phyloP scores from a whole-genome alignment of 2,797 vertebrate genomes.

The Gambelia wislizenii region DNA sequence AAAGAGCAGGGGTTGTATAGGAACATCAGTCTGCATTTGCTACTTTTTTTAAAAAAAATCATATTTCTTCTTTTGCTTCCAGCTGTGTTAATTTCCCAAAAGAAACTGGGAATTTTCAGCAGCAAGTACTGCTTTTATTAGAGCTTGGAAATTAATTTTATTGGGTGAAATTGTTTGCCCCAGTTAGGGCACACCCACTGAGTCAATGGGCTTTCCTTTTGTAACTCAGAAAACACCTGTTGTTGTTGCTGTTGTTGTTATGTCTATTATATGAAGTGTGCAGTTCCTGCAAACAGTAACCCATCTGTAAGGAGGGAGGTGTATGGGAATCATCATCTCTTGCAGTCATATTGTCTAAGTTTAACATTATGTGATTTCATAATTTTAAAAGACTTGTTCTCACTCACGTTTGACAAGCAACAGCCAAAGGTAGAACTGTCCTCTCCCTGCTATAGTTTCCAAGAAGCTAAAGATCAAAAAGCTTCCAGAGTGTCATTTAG shows the following conservation, averaged over 20 bases:
- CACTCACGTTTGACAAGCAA: background rate
- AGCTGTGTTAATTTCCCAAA: background rate
- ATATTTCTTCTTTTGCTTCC: background rate
- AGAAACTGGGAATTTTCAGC: background rate
- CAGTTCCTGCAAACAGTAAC: background rate
- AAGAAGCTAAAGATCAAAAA: conserved; percentile 35
- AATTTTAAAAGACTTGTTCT: background rate
- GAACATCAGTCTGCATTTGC: background rate
- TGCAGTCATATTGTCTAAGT: background rate
- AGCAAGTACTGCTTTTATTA: background rate
- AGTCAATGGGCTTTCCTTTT: too few relatives aligned
- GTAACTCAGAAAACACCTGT: background rate
- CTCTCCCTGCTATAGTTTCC: background rate
- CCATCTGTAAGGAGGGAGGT: too few relatives aligned
- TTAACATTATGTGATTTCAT: background rate
- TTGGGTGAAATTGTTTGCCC: too few relatives aligned
- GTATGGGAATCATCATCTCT: background rate
- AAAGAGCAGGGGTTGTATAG: too few relatives aligned
- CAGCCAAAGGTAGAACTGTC: background rate
- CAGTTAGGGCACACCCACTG: too few relatives aligned
- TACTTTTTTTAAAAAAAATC: too few relatives aligned
- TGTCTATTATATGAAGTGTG: background rate
- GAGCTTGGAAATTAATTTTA: too few relatives aligned
- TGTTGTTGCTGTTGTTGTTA: background rate
- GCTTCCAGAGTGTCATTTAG: conserved; percentile 45